Evolutionary conservation across 2,113 vertebrate genomes (phyloP).

Genomic region (Illadopsis cleaveri): DNA sequence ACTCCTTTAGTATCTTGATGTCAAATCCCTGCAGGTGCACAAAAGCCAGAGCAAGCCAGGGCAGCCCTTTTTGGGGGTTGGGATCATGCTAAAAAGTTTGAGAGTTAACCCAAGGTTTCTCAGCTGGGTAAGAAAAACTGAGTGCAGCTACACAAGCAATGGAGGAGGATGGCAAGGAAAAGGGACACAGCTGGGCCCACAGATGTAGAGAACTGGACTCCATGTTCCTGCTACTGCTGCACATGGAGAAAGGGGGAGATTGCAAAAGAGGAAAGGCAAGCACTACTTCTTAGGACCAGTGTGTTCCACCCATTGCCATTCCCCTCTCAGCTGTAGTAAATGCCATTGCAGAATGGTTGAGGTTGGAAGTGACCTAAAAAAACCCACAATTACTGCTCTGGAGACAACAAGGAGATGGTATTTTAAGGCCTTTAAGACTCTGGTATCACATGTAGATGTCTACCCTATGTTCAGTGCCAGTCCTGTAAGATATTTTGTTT

Average conservation of each 20-base stretch:
- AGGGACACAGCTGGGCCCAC: background rate
- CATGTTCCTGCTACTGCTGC: background rate
- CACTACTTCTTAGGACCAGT: background rate
- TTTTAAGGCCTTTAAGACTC: background rate
- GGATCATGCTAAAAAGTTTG: background rate
- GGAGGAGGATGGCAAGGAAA: background rate
- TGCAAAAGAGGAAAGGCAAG: background rate
- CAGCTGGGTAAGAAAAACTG: background rate
- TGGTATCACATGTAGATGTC: background rate
- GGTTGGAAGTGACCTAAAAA: background rate
- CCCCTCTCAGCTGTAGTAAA: background rate
- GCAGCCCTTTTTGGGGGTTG: background rate
- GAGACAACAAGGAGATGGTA: background rate
- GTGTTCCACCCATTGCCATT: accelerated
- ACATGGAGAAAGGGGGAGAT: background rate
- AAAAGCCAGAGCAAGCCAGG: background rate
- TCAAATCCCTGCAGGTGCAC: background rate
- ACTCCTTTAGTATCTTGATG: background rate
- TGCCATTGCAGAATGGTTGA: background rate
- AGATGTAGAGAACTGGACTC: background rate
- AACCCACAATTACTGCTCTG: background rate
- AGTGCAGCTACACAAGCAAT: background rate
- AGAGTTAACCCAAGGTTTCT: background rate
- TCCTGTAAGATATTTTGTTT: background rate
- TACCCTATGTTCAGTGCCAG: background rate